Evolutionary conservation across 2,113 vertebrate species (phyloP).

Genomic region (Phalacrocorax brasilianus): DNA sequence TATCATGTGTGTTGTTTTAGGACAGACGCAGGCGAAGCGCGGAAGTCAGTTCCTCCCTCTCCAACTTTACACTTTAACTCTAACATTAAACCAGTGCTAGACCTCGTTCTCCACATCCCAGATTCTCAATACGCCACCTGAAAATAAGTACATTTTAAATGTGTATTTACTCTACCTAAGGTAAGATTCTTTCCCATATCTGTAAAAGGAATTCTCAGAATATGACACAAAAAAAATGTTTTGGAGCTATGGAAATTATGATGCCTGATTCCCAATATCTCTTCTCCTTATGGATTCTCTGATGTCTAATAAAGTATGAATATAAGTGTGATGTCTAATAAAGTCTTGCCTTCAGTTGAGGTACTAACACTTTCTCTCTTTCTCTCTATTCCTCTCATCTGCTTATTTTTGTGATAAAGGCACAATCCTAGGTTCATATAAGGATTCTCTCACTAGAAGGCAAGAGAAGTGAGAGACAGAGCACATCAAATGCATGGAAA

Average conservation of each 20-base stretch:
- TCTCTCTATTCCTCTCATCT: neutral
- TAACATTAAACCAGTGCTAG: neutral
- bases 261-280: neutral
- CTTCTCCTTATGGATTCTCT: neutral
- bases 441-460: constrained; percentile 14
- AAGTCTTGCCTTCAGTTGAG: neutral
- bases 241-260: neutral
- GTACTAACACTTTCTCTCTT: neutral
- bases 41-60: neutral
- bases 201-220: neutral
- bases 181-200: neutral
- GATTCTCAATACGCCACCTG: neutral
- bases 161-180: neutral
- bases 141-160: neutral
- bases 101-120: neutral
- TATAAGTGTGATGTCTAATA: neutral
- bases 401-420: neutral
- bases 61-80: neutral
- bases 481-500: constrained; percentile 13
- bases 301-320: neutral
- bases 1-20: neutral
- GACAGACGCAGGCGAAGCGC: neutral
- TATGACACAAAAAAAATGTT: neutral
- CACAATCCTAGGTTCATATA: constrained; percentile 7
- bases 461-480: neutral